phyloP scores from a whole-genome alignment of 2,888 invertebrate species.

The Chrysolina americana region DNA sequence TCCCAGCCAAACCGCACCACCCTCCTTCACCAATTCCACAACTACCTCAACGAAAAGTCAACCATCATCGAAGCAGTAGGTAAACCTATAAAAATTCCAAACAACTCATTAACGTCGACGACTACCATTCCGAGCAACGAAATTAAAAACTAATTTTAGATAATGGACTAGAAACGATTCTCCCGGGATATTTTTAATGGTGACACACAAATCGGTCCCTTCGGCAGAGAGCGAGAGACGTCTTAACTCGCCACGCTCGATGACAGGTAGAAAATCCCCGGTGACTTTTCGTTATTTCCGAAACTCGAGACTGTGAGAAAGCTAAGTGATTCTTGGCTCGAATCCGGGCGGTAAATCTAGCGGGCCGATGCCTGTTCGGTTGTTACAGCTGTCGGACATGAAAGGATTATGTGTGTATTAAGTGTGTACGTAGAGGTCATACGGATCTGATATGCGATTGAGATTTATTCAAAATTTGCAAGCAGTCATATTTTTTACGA shows the following conservation, averaged over 20 bases:
- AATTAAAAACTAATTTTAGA: conserved; percentile 45
- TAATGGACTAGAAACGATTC: conserved; percentile 34
- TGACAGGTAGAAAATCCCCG: conserved; percentile 56
- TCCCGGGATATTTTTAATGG: conserved; percentile 46
- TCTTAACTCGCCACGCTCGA: conserved; percentile 42
- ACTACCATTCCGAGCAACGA: conserved; percentile 32
- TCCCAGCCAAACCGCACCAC: background rate
- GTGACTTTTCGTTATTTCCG: conserved; percentile 50
- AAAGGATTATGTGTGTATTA: conserved; percentile 11
- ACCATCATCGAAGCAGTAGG: conserved; percentile 28
- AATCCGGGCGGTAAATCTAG: conserved; percentile 12
- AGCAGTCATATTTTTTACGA: too few species aligned
- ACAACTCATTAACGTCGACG: conserved; percentile 38
- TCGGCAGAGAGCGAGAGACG: conserved; percentile 20
- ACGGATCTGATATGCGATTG: too few species aligned
- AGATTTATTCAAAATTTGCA: too few species aligned
- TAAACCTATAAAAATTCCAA: conserved; percentile 35
- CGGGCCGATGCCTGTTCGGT: background rate
- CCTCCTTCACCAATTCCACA: background rate
- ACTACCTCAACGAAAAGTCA: conserved; percentile 3
- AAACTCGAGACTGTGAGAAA: conserved; percentile 41
- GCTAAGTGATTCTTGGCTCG: conserved; percentile 38
- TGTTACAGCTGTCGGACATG: conserved; percentile 32
- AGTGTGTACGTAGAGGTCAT: too few species aligned
- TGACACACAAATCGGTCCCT: conserved; percentile 43